Conservation (phyloP, 1,140 invertebrate genomes). For the Pomacea maculata region DNA sequence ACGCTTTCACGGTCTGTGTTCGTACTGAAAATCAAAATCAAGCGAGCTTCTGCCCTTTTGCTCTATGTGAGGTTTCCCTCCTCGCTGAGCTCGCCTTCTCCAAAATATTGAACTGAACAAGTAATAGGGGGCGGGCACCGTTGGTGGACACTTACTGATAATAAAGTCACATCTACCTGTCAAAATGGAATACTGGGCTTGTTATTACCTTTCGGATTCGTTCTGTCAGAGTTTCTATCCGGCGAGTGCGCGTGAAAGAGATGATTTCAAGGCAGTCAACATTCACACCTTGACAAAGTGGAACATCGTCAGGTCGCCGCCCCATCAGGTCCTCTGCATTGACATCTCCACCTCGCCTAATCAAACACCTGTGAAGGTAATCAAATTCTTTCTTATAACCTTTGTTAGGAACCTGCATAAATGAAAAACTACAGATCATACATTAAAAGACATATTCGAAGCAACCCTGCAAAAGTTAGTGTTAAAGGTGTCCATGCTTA, state of each 20-base stretch:
- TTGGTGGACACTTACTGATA: too few species aligned
- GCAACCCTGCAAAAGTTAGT: background rate
- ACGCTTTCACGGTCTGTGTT: too few species aligned
- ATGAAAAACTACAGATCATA: background rate
- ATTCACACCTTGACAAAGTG: constrained; percentile 13
- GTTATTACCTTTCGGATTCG: constrained; percentile 28
- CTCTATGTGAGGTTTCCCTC: too few species aligned
- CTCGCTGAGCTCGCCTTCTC: too few species aligned
- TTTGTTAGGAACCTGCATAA: background rate
- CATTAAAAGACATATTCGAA: background rate
- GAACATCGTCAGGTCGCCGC: constrained; percentile 50
- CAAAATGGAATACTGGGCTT: background rate
- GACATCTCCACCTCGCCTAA: constrained; percentile 54
- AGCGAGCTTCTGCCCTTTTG: too few species aligned
- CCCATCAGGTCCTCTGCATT: constrained; percentile 51
- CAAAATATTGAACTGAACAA: too few species aligned
- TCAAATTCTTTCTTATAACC: background rate
- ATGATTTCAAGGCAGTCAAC: constrained; percentile 52
- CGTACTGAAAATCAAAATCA: too few species aligned
- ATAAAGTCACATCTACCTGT: background rate
- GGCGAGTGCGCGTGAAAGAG: constrained; percentile 38
- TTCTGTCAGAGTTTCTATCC: constrained; percentile 35
- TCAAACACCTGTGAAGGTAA: constrained; percentile 46
- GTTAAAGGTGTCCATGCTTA: constrained; percentile 20
- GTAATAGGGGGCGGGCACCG: too few species aligned